phyloP scores from a whole-genome alignment of 2,888 invertebrate genomes.

The Poecilus cupreus region DNA sequence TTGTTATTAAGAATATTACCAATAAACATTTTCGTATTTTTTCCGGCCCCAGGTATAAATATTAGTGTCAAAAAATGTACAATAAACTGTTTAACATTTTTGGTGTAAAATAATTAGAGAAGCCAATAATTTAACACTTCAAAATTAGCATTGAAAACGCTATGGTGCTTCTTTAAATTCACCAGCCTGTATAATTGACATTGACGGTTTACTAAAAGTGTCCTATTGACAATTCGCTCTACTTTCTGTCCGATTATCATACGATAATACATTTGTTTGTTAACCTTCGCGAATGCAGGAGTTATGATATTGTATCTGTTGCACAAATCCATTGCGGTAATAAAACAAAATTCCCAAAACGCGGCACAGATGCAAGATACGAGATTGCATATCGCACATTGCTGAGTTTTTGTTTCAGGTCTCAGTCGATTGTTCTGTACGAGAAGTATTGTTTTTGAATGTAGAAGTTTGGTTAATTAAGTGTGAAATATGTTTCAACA shows the following conservation, averaged over 20 bases:
- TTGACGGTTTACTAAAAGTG: too few relatives aligned
- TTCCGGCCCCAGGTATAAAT: too few relatives aligned
- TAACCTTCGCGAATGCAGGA: not conserved
- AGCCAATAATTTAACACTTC: too few relatives aligned
- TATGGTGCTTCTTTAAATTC: too few relatives aligned
- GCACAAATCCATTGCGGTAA: conserved; percentile 23
- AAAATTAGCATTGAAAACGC: too few relatives aligned
- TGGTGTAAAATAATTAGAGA: too few relatives aligned
- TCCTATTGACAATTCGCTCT: too few relatives aligned
- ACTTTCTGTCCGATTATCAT: not conserved
- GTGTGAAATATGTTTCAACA: conserved; percentile 56
- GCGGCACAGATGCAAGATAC: not conserved
- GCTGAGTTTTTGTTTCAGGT: not conserved
- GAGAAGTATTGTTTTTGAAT: conserved; percentile 48
- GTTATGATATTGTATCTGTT: conserved; percentile 15
- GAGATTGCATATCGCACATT: not conserved
- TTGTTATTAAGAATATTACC: too few relatives aligned
- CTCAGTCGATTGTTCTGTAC: conserved; percentile 37
- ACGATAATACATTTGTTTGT: not conserved
- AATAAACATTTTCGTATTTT: too few relatives aligned
- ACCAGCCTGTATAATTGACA: too few relatives aligned
- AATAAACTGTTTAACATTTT: too few relatives aligned
- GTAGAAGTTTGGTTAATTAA: conserved; percentile 49
- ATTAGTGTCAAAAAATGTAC: too few relatives aligned
- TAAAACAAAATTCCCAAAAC: conserved; percentile 39